Evolutionary conservation across 2,113 vertebrate genomes (phyloP).

Genomic region (Thomomys bottae): DNA sequence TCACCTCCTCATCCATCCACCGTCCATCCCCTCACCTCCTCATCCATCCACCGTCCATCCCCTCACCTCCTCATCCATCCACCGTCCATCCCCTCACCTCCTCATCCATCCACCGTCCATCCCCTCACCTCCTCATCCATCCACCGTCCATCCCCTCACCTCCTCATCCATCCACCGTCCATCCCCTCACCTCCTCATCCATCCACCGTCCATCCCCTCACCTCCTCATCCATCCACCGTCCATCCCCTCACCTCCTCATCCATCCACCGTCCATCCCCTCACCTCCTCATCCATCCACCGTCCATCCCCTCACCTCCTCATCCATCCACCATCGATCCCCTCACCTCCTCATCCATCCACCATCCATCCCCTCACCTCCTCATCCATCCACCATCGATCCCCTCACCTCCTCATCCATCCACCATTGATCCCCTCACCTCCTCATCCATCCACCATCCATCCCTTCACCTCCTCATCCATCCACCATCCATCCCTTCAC

Average conservation of each 20-base stretch:
- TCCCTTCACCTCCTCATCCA: no score
- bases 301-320: background rate
- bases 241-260: background rate
- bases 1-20: background rate
- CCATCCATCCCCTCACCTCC: background rate
- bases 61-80: no score
- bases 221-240: background rate
- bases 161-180: background rate
- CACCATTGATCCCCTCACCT: no score
- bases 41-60: background rate
- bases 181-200: no score
- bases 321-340: background rate
- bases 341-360: no score
- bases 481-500: no score
- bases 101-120: background rate
- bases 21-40: background rate
- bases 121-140: background rate
- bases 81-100: background rate
- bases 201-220: no score
- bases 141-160: no score
- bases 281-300: background rate
- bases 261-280: no score
- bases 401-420: rapidly evolving
- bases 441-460: background rate
- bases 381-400: background rate